Evolutionary conservation across 2,888 invertebrate species (phyloP), one percentile per base, ranked within the genome.

Genomic region (Julus scandinavius): DNA sequence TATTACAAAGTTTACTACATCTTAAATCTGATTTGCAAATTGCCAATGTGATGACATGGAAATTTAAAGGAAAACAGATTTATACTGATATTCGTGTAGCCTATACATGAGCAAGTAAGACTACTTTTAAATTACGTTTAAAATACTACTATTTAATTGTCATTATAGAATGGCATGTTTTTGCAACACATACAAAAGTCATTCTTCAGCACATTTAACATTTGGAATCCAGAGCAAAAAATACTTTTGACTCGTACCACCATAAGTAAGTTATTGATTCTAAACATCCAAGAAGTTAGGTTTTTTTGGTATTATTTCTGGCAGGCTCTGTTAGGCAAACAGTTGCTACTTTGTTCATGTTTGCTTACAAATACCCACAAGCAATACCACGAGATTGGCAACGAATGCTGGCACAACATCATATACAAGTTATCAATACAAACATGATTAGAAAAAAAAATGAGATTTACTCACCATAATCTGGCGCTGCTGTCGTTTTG

Each of bases 401-500:
- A 54, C 54, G 54, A 15, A 54, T 54, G 9, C 15, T 9, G 13
- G 1, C 54, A 54, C 54, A 15, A 2, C 15, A 13, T 54, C 41
- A 45, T 45, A 45, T n/a, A n/a, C 41, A 45, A 45, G 41, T 45
- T 45, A 45, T 45, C 41, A 45, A 45, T 45, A 45, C 72, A 72
- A n/a, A n/a, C 72, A 72, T 5, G n/a, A 2, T 72, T 72, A 4
- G 7, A 29, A 72, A 72, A n/a, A 83, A 29, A 83, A 38, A 40
- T 2, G 2, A n/a, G 40, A 7, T 41, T n/a, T 87, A 87, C 87
- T 58, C 29, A 87, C 87, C 58, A 40, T 40, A 49, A 9, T 49
- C 9, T 29, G 87, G 87, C 54, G 50, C 15, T 58, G 87, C 87
- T 15, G 87, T 87, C 87, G 58, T 87, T 20, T 49, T 54, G 87